Base-by-base conservation (phyloP, 2,888 invertebrate genomes). In the Volucella zonaria region DNA sequence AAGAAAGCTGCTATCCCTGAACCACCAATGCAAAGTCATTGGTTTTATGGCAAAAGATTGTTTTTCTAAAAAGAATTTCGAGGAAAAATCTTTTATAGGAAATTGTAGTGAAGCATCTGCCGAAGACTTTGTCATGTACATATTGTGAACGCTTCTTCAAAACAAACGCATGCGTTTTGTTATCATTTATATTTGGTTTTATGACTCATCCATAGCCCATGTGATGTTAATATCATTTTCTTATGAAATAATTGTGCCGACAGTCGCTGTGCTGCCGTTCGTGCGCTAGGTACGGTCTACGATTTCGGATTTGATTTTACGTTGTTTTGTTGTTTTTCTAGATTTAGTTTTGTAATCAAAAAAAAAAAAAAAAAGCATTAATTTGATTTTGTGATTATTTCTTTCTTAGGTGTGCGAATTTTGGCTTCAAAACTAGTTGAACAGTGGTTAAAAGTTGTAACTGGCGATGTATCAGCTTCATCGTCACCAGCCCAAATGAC, bases 401-500 rank as follows among this genome's bases (percentile, higher is more conserved):
- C 47, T 87, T 82, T 93, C 93, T 88, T 92, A 96, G 96, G 94
- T 89, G 95, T 97, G 75, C 94, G 96, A 89, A 94, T 94, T 76
- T 92, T 97, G 88, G 96, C 98, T 12, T 94, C 95, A 75, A 95
- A 95, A 88, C 93, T 98, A 78, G 97, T 98, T 40, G 96, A 97
- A 89, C 96, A 96, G 90, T 98, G 98, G 98, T 93, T 97, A 88
- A 95, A 95, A 91, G 95, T 97, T 76, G 97, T 98, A 1, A 97
- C 97, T 91, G 96, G 95, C 81, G 95, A 95, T 92, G 93, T 94
- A 78, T 23, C 66, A 62, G 8, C 52, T 10, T 3, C 56, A 51
- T 10, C 52, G 23, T 18, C 62, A 45, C 14, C 56, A 42, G 43
- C 51, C 62, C 18, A 70, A 14, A 86, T 68, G 58, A 70, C 70